Evolutionary conservation across 2,888 invertebrate genomes (phyloP).

Genomic region (Automeris io): DNA sequence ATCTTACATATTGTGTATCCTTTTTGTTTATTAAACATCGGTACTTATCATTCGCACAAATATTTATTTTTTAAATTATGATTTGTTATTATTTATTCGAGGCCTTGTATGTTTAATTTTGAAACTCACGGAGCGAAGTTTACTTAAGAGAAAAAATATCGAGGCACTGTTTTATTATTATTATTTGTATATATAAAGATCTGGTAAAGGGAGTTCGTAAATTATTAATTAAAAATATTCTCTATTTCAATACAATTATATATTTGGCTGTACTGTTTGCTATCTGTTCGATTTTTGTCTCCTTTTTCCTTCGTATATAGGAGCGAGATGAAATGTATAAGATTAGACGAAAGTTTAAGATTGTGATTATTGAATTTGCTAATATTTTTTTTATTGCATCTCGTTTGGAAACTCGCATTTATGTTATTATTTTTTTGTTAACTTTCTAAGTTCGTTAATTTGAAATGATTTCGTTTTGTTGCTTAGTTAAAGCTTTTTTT

Average conservation of each 20-base stretch:
- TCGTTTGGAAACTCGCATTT: slow-evolving; percentile 53
- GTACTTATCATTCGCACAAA: slow-evolving; percentile 70
- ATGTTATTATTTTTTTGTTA: slow-evolving; percentile 51
- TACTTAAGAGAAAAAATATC: slow-evolving; percentile 53
- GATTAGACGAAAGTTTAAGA: slow-evolving; percentile 15
- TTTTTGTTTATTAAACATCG: slow-evolving; percentile 25
- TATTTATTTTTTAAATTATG: slow-evolving; percentile 40
- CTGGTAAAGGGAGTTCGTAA: slow-evolving; percentile 15
- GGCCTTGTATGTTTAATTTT: slow-evolving; percentile 46
- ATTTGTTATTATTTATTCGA: slow-evolving; percentile 55
- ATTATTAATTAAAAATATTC: background rate
- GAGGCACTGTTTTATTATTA: slow-evolving; percentile 21
- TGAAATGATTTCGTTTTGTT: slow-evolving; percentile 50
- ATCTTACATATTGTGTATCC: background rate
- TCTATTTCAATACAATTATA: background rate
- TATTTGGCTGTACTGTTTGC: background rate
- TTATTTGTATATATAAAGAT: slow-evolving; percentile 24
- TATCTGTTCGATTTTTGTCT: background rate
- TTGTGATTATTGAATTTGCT: slow-evolving; percentile 13
- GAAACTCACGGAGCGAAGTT: slow-evolving; percentile 50
- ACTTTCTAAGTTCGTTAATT: slow-evolving; percentile 53
- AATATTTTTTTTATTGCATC: slow-evolving; percentile 34
- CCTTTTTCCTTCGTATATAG: background rate
- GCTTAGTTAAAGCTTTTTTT: slow-evolving; percentile 34
- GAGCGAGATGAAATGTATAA: background rate